phyloP scores from a whole-genome alignment of 92 coral and sea anemone genomes.

The Phenganax stokvisi region DNA sequence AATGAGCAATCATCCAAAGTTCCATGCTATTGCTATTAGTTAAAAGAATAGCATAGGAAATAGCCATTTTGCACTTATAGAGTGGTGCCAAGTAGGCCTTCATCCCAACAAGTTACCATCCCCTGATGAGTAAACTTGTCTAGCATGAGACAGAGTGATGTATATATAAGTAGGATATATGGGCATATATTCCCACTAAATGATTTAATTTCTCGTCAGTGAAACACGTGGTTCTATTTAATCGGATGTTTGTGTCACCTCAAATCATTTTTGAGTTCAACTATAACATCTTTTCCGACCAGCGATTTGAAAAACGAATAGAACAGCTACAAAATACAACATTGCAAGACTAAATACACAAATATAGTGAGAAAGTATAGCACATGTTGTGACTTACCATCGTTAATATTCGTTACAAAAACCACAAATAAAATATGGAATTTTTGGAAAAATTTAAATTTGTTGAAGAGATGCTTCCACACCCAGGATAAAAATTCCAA shows the following conservation, averaged over 20 bases:
- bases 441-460: not conserved
- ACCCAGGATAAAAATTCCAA: too few species aligned
- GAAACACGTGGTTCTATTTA: not conserved
- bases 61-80: too few species aligned
- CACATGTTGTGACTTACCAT: slow-evolving; percentile 5
- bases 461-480: not conserved
- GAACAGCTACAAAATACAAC: slow-evolving; percentile 58
- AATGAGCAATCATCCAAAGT: too few species aligned
- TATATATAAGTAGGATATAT: too few species aligned
- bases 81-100: too few species aligned
- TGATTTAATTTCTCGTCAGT: too few species aligned
- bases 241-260: slow-evolving; percentile 44
- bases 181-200: too few species aligned
- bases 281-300: slow-evolving; percentile 98
- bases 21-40: not conserved
- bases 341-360: not conserved
- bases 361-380: not conserved
- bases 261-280: slow-evolving; percentile 87
- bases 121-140: too few species aligned
- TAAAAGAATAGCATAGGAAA: not conserved
- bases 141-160: too few species aligned
- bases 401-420: not conserved
- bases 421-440: not conserved
- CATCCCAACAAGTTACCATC: too few species aligned
- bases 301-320: slow-evolving; percentile 96